A percentile compares a stretch with the other conserved stretches of the same genome.
These are phyloP conservation scores for Micromys minutus DNA, from an alignment of 2,113 vertebrate species.

Conservation along the genomic window DNA sequence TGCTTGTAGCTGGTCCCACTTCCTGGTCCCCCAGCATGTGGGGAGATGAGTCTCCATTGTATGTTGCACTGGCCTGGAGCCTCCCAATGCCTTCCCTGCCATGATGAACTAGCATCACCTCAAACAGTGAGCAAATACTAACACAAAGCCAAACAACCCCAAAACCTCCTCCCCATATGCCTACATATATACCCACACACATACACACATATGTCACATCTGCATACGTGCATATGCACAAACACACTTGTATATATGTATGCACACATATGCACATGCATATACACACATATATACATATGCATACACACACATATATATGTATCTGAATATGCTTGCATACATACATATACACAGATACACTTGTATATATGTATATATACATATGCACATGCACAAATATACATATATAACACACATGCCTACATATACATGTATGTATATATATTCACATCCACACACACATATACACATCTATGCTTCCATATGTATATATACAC, in stretches of 20 bases:
- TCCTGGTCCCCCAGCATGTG: not conserved
- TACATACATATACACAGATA: not conserved
- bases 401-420: not conserved
- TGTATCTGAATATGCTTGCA: not conserved
- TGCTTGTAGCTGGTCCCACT: too few relatives aligned
- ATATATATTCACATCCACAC: too few relatives aligned
- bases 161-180: not conserved
- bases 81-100: not conserved
- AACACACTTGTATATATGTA: not conserved
- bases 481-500: not conserved
- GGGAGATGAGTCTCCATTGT: not conserved
- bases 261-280: rapidly evolving
- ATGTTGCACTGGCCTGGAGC: too few relatives aligned
- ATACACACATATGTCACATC: too few relatives aligned
- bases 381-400: not conserved
- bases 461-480: too few relatives aligned
- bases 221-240: not conserved
- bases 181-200: not conserved
- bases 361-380: not conserved
- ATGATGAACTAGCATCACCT: not conserved
- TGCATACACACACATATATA: not conserved
- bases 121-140: not conserved
- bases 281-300: too few relatives aligned
- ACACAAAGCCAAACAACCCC: not conserved
- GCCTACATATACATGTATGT: not conserved